A percentile compares a stretch with the other conserved stretches of the same genome.
phyloP scores from a whole-genome alignment of 2,797 vertebrate genomes.

The Characodon lateralis region DNA sequence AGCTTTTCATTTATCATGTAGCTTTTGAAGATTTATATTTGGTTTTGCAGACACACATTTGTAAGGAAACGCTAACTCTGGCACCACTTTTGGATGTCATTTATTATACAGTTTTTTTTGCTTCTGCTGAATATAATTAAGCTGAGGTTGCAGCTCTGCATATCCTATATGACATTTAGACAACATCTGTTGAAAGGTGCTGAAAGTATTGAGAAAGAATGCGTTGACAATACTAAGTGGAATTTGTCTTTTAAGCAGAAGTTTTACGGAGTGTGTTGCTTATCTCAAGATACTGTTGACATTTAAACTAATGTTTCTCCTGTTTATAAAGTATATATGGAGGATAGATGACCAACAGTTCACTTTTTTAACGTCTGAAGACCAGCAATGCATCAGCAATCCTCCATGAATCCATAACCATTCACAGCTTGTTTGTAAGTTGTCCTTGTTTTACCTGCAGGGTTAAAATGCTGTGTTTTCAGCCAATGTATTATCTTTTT shows the following conservation, averaged over 20 bases:
- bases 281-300: conserved; percentile 27
- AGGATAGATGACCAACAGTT: background rate
- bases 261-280: background rate
- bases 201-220: background rate
- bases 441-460: background rate
- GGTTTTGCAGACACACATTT: background rate
- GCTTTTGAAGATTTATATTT: background rate
- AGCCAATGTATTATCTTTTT: background rate
- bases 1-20: background rate
- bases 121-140: background rate
- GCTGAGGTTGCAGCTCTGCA: background rate
- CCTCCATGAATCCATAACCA: background rate
- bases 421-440: background rate
- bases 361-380: conserved; percentile 15
- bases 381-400: conserved; percentile 5
- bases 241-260: no score
- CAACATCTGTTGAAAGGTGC: background rate
- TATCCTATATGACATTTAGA: background rate
- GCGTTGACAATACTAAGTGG: no score
- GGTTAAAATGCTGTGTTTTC: background rate
- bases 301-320: conserved; percentile 25
- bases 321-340: conserved; percentile 2
- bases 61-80: background rate
- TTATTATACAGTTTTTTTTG: background rate
- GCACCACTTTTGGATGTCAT: background rate